These are phyloP conservation scores for Sminthurinus signatus DNA, from an alignment of 1,140 invertebrate species.

Conservation along the genomic window DNA sequence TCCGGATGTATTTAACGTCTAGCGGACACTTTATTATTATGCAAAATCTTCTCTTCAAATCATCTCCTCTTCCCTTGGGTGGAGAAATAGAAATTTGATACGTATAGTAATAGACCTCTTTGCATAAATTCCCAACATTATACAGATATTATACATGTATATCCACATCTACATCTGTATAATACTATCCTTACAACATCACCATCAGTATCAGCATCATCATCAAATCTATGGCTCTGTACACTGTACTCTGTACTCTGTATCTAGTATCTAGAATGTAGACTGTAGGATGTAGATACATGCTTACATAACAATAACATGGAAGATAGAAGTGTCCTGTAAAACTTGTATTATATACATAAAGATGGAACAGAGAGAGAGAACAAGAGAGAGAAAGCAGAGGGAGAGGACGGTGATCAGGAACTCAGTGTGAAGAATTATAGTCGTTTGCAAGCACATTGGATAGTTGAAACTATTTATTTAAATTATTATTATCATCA, in stretches of 20 bases:
- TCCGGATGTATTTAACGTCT: slow-evolving; percentile 10
- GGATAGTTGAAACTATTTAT: background rate
- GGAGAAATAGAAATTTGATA: background rate
- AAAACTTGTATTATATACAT: no score
- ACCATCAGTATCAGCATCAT: background rate
- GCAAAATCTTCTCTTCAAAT: slow-evolving; percentile 1
- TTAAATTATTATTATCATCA: slow-evolving; percentile 1
- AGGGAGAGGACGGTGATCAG: no score
- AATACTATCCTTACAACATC: background rate
- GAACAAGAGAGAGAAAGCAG: no score
- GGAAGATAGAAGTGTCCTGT: no score
- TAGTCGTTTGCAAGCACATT: slow-evolving; percentile 3
- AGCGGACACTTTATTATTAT: slow-evolving; percentile 5
- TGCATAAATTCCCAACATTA: background rate
- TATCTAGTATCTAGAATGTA: no score
- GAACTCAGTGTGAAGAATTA: slow-evolving; percentile 1
- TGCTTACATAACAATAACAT: no score
- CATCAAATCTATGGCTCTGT: background rate
- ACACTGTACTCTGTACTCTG: no score
- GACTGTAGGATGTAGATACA: no score
- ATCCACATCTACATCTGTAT: background rate
- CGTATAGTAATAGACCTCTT: background rate
- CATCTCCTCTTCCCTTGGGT: background rate
- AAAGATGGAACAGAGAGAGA: no score
- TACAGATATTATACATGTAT: background rate